phyloP scores from a whole-genome alignment of 2,797 vertebrate species.

The Paedocypris micromegethes region DNA sequence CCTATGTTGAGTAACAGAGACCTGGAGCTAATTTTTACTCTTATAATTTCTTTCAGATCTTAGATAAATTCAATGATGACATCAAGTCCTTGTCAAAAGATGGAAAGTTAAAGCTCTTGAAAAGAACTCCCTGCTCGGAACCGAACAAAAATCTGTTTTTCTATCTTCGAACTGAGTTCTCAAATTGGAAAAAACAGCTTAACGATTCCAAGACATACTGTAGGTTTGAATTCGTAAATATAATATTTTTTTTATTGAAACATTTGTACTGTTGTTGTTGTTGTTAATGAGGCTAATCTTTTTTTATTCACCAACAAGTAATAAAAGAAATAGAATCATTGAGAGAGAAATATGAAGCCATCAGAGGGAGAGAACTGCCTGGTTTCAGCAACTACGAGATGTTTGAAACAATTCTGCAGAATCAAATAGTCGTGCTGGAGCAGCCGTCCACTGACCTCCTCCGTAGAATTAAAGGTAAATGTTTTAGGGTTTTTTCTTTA shows the following conservation, averaged over 20 bases:
- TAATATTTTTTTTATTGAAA: not conserved
- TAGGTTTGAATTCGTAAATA: constrained; percentile 22
- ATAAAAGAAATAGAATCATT: constrained; percentile 47
- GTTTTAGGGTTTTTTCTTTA: not conserved
- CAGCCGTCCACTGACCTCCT: constrained; percentile 54
- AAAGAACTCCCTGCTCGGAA: no score
- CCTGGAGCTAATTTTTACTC: not conserved
- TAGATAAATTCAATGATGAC: constrained; percentile 28
- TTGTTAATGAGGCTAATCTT: no score
- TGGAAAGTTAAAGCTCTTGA: not conserved
- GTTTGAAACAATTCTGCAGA: constrained; percentile 62
- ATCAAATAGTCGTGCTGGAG: constrained; percentile 55
- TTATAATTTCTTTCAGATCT: constrained; percentile 11
- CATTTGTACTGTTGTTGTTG: not conserved
- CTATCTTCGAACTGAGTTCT: constrained; percentile 38
- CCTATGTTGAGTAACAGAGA: not conserved
- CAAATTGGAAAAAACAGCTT: constrained; percentile 40
- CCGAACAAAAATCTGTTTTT: constrained; percentile 37
- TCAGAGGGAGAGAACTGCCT: constrained; percentile 63
- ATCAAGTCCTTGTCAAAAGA: constrained; percentile 19
- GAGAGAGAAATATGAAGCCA: constrained; percentile 44
- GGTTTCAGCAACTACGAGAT: constrained; percentile 64
- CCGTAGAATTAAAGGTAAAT: constrained; percentile 48
- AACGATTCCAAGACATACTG: constrained; percentile 29
- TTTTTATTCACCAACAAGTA: constrained; percentile 19